A percentile compares a stretch with the other conserved stretches of the same genome.
These are phyloP conservation scores for Drosophila cracens DNA, from an alignment of 2,888 invertebrate species.

Conservation along the genomic window DNA sequence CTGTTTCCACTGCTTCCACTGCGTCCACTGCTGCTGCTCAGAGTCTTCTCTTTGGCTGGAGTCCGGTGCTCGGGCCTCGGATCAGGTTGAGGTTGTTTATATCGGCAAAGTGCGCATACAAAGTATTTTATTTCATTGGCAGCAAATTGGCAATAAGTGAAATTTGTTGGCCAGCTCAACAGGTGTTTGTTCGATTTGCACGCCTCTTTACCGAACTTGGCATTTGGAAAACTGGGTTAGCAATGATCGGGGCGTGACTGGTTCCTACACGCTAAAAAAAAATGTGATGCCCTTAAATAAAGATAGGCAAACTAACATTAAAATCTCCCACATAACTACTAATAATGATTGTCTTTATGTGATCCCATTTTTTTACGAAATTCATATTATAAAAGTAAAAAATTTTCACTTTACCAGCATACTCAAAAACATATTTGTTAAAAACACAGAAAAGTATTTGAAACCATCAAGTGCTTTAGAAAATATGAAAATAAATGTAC, in stretches of 20 bases:
- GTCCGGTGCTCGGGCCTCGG: constrained; percentile 11
- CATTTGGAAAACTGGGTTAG: constrained; percentile 62
- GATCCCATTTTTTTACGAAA: not conserved
- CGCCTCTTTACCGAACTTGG: constrained; percentile 6
- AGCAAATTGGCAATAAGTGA: constrained; percentile 78
- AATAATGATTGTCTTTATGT: not conserved
- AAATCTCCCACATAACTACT: not conserved
- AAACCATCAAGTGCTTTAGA: not conserved
- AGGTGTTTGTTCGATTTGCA: constrained; percentile 49
- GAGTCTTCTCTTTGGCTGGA: constrained; percentile 1
- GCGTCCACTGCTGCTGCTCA: constrained; percentile 42
- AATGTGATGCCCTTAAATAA: not conserved
- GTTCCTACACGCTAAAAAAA: not conserved
- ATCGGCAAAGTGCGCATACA: constrained; percentile 61
- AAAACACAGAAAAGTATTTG: not conserved
- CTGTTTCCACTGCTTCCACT: constrained; percentile 36
- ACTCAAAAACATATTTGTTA: not conserved
- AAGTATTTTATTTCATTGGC: constrained; percentile 78
- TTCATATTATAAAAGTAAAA: not conserved
- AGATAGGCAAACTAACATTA: not conserved
- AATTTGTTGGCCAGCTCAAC: constrained; percentile 73
- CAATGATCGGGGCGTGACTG: constrained; percentile 50
- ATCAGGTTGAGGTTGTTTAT: constrained; percentile 41
- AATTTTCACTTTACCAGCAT: not conserved
- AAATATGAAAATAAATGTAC: not conserved